Base-by-base conservation (phyloP, 2,888 invertebrate genomes). In the Xestia xanthographa region DNA sequence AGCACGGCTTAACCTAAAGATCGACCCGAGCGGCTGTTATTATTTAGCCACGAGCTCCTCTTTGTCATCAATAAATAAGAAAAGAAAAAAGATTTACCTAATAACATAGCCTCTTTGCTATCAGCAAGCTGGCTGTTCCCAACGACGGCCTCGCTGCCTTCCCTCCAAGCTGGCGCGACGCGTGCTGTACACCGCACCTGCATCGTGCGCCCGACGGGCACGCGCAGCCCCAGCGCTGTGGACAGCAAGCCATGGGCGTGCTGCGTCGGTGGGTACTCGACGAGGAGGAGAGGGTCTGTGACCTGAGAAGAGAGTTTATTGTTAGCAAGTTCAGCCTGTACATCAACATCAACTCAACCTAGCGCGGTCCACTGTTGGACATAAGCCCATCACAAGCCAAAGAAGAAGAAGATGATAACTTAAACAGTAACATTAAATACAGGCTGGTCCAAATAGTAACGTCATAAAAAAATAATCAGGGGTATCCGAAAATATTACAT, bases 31-130 rank as follows among this genome's bases (percentile, higher is more conserved):
- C n/a, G n/a, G n/a, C n/a, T n/a, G n/a, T n/a, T n/a, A n/a, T n/a
- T n/a, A n/a, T n/a, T n/a, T n/a, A n/a, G n/a, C n/a, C n/a, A n/a
- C n/a, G n/a, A n/a, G n/a, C n/a, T n/a, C n/a, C n/a, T n/a, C n/a
- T n/a, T n/a, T n/a, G n/a, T n/a, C n/a, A 26, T 14, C 12, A 14
- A 56, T 26, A 14, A 26, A 56, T n/a, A n/a, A n/a, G n/a, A n/a
- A n/a, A n/a, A n/a, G n/a, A n/a, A n/a, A n/a, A n/a, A n/a, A n/a
- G n/a, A n/a, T n/a, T n/a, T n/a, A n/a, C 96, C 96, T 85, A 96
- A 91, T 75, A 96, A 84, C 96, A 96, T 96, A 72, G 96, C 96
- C 82, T 96, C 96, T 82, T 96, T 96, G 87, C 96, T 96, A 77
- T 96, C 96, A 67, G 95, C 95, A 1, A 96, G 90, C 79, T 95